Base-by-base conservation (phyloP, 2,113 vertebrate genomes). In the Anthoscopus minutus region DNA sequence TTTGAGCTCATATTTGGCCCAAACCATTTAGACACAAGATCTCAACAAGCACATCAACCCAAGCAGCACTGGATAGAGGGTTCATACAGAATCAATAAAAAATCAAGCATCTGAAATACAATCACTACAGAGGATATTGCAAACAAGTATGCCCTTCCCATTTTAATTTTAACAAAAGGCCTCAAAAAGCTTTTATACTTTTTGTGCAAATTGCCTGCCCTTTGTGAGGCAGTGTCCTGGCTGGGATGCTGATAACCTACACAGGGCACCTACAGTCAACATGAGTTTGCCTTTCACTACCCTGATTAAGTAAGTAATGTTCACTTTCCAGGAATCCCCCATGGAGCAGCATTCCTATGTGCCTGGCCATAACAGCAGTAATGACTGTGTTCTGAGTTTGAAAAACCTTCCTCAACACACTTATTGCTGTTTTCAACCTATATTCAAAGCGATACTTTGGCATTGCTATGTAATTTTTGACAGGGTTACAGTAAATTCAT, bases 381-480 rank as follows among this genome's bases (percentile, higher is more conserved):
- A 98, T 96, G 95, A 97, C 95, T 97, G 82, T 94, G 97, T 97
- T 97, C 93, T 86, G 87, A 95, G 76, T 93, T 96, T 95, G 92
- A 97, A 97, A 97, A 97, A 87, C 62, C 76, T 96, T 97, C 86
- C 88, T 96, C 96, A 93, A 96, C 94, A 97, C 95, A 80, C 89
- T 93, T 96, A 94, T 95, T 97, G 97, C 97, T 98, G 91, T 81
- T 98, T 97, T 96, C 96, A 97, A 89, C 72, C 81, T 95, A 91
- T 92, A 98, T 98, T 98, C 98, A 96, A 98, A 98, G 97, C 91
- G 56, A 98, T 97, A 93, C 97, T 98, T 97, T 83, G 97, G 98
- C 97, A 93, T 98, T 97, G 98, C 98, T 98, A 99, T 97, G 98
- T 98, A 97, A 98, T 98, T 98, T 98, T 98, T 99, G 98, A 99